Percentiles rank a stretch among this genome's conserved stretches.
phyloP scores from a whole-genome alignment of 2,888 invertebrate species.

The Gastracanthus pulcherrimus region DNA sequence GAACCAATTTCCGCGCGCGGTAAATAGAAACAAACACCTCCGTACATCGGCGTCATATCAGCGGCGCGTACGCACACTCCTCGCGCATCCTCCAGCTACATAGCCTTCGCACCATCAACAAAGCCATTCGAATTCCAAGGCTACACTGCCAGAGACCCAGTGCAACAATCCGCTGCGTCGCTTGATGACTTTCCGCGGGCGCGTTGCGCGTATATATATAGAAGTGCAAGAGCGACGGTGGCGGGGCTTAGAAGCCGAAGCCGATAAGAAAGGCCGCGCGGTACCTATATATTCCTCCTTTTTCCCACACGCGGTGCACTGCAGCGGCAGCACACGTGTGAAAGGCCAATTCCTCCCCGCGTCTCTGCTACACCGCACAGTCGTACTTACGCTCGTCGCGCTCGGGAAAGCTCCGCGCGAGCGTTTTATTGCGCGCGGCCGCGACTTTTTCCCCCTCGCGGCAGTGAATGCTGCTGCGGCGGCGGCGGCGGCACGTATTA shows the following conservation, averaged over 20 bases:
- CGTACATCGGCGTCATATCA: neutral
- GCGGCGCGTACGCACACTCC: no score
- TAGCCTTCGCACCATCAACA: neutral
- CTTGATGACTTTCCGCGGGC: slow-evolving; percentile 20
- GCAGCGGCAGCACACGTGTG: slow-evolving; percentile 25
- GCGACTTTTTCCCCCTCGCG: slow-evolving; percentile 5
- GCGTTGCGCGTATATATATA: neutral
- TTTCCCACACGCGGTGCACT: neutral
- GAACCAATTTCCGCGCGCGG: neutral
- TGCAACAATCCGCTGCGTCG: neutral
- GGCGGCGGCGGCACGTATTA: no score
- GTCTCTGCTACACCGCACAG: no score
- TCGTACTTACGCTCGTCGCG: no score
- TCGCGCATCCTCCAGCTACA: no score
- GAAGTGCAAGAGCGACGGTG: neutral
- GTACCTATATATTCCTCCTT: no score
- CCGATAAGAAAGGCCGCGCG: slow-evolving; percentile 34
- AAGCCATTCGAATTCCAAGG: slow-evolving; percentile 40
- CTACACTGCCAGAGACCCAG: no score
- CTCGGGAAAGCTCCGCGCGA: neutral
- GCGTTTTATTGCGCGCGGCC: neutral
- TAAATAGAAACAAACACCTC: no score
- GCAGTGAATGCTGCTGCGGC: slow-evolving; percentile 27
- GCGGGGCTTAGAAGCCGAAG: no score
- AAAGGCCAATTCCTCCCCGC: slow-evolving; percentile 39